phyloP scores from a whole-genome alignment of 2,113 vertebrate species.

The Rhinoptilus africanus region DNA sequence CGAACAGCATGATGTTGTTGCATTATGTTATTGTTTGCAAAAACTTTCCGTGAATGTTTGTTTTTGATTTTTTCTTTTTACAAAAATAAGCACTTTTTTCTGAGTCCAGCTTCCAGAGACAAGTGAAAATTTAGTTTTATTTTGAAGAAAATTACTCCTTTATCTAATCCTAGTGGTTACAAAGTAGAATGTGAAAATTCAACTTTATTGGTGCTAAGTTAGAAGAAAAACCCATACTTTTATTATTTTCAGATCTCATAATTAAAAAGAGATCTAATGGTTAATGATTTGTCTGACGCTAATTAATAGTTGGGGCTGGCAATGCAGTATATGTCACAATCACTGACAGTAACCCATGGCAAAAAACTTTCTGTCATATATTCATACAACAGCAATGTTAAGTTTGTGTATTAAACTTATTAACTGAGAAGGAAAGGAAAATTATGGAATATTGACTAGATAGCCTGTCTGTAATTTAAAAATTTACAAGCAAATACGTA shows the following conservation, averaged over 20 bases:
- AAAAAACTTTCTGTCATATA: neutral
- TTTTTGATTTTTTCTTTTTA: neutral
- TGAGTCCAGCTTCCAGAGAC: neutral
- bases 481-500: rapidly evolving
- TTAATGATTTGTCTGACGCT: neutral
- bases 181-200: neutral
- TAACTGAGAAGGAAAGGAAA: neutral
- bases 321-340: neutral
- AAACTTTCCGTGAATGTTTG: neutral
- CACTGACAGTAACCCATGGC: neutral
- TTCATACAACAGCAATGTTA: neutral
- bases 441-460: neutral
- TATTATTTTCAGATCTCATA: neutral
- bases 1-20: neutral
- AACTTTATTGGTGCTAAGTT: neutral
- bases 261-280: neutral
- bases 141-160: neutral
- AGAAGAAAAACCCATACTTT: neutral
- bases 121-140: neutral
- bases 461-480: neutral
- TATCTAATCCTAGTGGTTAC: neutral
- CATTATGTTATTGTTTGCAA: neutral
- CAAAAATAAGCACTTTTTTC: neutral
- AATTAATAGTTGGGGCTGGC: neutral
- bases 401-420: neutral